Evolutionary conservation across 2,797 vertebrate genomes (phyloP), one percentile per base, ranked within the genome.

Genomic region (Eutrigla gurnardus): DNA sequence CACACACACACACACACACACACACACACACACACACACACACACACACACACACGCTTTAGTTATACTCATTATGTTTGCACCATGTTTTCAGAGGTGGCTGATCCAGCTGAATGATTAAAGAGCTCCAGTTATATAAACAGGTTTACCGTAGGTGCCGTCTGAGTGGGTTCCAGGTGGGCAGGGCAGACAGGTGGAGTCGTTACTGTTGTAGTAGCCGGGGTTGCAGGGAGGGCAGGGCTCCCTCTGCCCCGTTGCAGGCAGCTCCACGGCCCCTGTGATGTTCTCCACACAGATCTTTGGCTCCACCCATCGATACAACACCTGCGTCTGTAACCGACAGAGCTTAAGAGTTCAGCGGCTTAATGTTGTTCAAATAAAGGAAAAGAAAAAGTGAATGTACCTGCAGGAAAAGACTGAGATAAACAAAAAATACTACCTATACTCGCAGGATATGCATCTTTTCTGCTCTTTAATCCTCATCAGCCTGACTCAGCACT

Each of bases 161-260:
- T 99, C 95, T 0, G 98, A 99, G 93, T 96, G 96, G 0, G 93
- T 96, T 74, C 97, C 97, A 6, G 88, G 84, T 7, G 96, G 96
- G 69, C 98, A 99, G 75, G 97, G 96, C 55, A 93, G 86, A 79
- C 98, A 99, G 82, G 95, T 95, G 74, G 96, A 97, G 12, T 96
- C 96, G 10, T 96, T 96, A 0, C 97, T 97, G 93, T 96, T 99
- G 93, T 96, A 97, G 94, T 97, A 99, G 66, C 98, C 98, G 1
- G 98, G 97, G 89, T 99, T 99, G 84, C 98, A 99, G 35, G 98
- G 98, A 0, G 98, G 98, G 70, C 98, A 99, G 33, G 96, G 93
- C 88, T 97, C 94, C 65, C 94, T 96, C 82, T 96, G 94, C n/a
- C 96, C 97, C 53, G 96, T 96, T 64, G 95, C 93, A 57, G 98